Evolutionary conservation across 2,113 vertebrate genomes (phyloP).

Genomic region (Pluvialis apricaria): DNA sequence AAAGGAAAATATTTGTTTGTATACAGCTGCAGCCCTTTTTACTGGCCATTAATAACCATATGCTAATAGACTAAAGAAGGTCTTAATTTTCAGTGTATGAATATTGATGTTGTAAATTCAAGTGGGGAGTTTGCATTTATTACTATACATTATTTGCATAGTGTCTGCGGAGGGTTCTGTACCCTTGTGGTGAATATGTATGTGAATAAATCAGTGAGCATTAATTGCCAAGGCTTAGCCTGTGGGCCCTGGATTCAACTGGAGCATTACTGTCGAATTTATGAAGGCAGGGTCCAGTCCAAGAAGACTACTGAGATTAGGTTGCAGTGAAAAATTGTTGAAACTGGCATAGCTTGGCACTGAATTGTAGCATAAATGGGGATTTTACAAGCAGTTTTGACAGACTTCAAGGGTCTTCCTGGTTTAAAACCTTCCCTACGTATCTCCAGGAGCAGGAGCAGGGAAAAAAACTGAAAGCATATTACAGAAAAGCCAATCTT

Average conservation of each 20-base stretch:
- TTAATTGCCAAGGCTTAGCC: conserved; percentile 12
- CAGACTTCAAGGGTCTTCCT: not conserved
- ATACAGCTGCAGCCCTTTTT: not conserved
- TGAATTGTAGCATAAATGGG: not conserved
- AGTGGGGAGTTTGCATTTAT: conserved; percentile 1
- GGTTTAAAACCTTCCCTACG: not conserved
- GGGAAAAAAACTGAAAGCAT: not conserved
- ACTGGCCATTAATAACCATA: not conserved
- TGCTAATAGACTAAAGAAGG: not conserved
- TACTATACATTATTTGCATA: conserved; percentile 3
- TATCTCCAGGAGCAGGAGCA: not conserved
- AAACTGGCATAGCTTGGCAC: not conserved
- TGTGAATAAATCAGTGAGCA: not conserved
- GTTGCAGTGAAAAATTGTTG: not conserved
- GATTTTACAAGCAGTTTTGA: not conserved
- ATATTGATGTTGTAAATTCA: not conserved
- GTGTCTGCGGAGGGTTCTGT: not conserved
- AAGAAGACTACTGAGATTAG: not conserved
- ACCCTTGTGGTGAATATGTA: not conserved
- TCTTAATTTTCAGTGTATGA: not conserved
- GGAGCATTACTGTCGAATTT: not conserved
- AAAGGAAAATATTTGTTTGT: not conserved
- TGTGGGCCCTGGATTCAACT: not conserved
- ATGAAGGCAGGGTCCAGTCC: not conserved
- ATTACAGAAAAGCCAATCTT: not conserved